A percentile compares a stretch with the other conserved stretches of the same genome.
These are phyloP conservation scores for Drosophila burlai DNA, from an alignment of 1,140 invertebrate genomes.

Conservation along the genomic window DNA sequence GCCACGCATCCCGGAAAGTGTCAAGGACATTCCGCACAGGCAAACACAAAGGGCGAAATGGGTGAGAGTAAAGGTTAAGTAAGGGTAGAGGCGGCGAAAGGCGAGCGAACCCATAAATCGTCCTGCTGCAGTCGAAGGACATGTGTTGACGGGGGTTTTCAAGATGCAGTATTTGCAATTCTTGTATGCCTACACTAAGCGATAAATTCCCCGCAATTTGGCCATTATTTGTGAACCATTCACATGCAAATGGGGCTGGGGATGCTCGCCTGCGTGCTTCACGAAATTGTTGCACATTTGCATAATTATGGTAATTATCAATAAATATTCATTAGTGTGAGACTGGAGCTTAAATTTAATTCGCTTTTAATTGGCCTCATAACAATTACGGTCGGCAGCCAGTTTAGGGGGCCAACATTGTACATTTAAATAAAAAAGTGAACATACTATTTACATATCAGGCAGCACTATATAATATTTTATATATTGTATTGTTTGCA, in stretches of 20 bases:
- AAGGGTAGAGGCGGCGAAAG: slow-evolving; percentile 26
- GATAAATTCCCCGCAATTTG: slow-evolving; percentile 18
- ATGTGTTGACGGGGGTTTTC: slow-evolving; percentile 44
- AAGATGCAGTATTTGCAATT: neutral
- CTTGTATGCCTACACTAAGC: slow-evolving; percentile 2
- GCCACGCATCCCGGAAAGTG: slow-evolving; percentile 62
- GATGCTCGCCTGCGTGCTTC: slow-evolving; percentile 35
- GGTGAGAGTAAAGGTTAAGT: slow-evolving; percentile 44
- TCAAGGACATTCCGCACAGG: slow-evolving; percentile 56
- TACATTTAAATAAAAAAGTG: slow-evolving; percentile 21
- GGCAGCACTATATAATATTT: too few relatives aligned
- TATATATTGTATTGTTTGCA: too few relatives aligned
- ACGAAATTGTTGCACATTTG: slow-evolving; percentile 72
- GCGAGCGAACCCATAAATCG: slow-evolving; percentile 17
- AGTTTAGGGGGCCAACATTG: slow-evolving; percentile 67
- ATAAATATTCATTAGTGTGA: slow-evolving; percentile 79
- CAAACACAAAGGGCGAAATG: slow-evolving; percentile 37
- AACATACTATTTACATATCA: slow-evolving; percentile 3
- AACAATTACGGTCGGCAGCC: slow-evolving; percentile 70
- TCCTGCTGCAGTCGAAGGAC: slow-evolving; percentile 40
- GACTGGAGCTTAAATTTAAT: slow-evolving; percentile 73
- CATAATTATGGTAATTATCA: slow-evolving; percentile 81
- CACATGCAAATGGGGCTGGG: slow-evolving; percentile 19
- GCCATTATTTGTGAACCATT: slow-evolving; percentile 1
- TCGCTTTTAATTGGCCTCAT: slow-evolving; percentile 70